Evolutionary conservation across 2,888 invertebrate genomes (phyloP).

Genomic region (Scrobipalpa atriplicella): DNA sequence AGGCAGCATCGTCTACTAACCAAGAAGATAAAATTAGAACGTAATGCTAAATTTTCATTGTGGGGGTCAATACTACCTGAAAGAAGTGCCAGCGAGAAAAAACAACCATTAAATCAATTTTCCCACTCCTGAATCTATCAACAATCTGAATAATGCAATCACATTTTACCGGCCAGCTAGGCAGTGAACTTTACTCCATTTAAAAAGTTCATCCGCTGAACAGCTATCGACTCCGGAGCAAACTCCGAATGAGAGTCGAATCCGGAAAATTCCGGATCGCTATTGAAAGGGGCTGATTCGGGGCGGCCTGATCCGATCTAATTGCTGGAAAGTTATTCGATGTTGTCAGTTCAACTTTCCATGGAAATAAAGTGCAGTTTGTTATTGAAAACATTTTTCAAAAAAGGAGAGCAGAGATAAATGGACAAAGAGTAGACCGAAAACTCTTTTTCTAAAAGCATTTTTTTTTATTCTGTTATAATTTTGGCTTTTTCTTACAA

Average conservation of each 20-base stretch:
- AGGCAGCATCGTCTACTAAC: no score
- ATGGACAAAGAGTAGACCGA: no score
- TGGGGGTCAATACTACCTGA: no score
- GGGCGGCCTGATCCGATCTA: slow-evolving; percentile 10
- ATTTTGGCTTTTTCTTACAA: not conserved
- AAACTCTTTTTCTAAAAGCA: no score
- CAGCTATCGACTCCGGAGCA: not conserved
- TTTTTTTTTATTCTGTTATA: no score
- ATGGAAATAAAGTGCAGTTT: not conserved
- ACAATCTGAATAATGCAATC: slow-evolving; percentile 10
- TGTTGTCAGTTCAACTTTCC: slow-evolving; percentile 17
- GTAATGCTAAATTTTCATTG: no score
- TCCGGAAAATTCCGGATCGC: slow-evolving; percentile 2
- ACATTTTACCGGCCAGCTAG: not conserved
- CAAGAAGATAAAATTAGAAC: no score
- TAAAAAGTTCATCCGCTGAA: not conserved
- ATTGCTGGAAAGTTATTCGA: slow-evolving; percentile 11
- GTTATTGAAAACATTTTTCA: not conserved
- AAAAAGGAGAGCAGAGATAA: no score
- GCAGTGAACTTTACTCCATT: slow-evolving; percentile 2
- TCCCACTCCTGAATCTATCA: not conserved
- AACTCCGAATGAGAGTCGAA: slow-evolving; percentile 1
- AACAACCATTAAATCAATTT: not conserved
- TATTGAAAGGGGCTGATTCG: not conserved
- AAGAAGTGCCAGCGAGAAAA: not conserved